Evolutionary conservation across 1,140 invertebrate genomes (phyloP).

Genomic region (Penaeus chinensis): DNA sequence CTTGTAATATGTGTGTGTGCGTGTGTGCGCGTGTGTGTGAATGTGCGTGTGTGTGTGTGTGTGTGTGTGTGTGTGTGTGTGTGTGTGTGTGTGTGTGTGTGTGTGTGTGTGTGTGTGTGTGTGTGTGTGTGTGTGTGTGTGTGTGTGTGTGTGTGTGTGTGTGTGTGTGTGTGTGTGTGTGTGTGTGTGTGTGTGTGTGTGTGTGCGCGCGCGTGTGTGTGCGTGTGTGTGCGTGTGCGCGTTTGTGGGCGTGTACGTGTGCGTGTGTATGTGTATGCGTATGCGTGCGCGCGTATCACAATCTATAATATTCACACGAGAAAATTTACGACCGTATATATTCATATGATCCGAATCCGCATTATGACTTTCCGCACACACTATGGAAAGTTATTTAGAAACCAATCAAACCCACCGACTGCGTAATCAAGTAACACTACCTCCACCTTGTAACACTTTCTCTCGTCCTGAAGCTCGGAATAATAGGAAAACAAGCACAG

Average conservation of each 20-base stretch:
- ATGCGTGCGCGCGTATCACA: not conserved
- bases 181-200: not conserved
- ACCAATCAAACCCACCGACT: no score
- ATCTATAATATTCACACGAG: no score
- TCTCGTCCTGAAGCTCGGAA: no score
- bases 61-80: slow-evolving; percentile 3
- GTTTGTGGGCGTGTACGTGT: not conserved
- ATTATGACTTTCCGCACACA: no score
- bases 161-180: not conserved
- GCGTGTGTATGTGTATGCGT: not conserved
- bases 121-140: not conserved
- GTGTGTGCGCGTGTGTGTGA: not conserved
- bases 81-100: not conserved
- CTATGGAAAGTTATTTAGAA: no score
- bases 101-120: not conserved
- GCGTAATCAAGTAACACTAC: no score
- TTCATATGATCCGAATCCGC: not conserved
- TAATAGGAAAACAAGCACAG: no score
- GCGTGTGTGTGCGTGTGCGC: not conserved
- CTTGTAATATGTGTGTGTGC: not conserved
- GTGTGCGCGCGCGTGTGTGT: not conserved
- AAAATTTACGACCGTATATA: not conserved
- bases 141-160: not conserved
- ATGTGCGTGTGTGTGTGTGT: not conserved
- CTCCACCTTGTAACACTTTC: no score